Conservation (phyloP, 2,797 vertebrate species). For the Falco novaeseelandiae region DNA sequence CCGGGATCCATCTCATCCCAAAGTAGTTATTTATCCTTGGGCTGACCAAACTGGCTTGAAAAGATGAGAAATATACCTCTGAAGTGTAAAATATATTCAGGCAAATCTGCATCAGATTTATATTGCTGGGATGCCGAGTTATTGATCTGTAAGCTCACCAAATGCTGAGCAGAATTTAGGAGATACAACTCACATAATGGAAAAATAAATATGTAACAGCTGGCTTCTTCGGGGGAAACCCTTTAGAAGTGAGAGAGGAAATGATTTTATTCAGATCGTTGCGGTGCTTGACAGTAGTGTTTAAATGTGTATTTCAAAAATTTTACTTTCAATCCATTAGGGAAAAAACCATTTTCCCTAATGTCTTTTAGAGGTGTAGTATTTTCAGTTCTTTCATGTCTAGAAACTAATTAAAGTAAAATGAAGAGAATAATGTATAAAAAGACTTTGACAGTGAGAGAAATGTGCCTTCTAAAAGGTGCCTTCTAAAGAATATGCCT, state of each 20-base stretch:
- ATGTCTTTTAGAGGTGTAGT: neutral
- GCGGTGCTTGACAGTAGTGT: neutral
- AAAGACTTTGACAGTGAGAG: neutral
- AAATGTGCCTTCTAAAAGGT: neutral
- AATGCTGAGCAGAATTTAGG: constrained; percentile 61
- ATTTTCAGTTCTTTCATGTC: neutral
- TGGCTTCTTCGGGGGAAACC: constrained; percentile 51
- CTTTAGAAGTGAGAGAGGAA: constrained; percentile 59
- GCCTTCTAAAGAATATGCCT: neutral
- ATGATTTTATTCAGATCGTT: constrained; percentile 40
- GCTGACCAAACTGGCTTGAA: neutral
- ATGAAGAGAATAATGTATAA: neutral
- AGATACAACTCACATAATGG: constrained; percentile 52
- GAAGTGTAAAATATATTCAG: constrained; percentile 44
- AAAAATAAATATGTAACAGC: constrained; percentile 72
- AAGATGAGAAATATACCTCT: constrained; percentile 21
- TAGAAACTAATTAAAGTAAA: constrained; percentile 22
- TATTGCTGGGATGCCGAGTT: constrained; percentile 44
- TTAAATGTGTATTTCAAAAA: constrained; percentile 45
- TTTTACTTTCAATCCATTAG: constrained; percentile 13
- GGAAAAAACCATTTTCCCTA: neutral
- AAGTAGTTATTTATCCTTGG: constrained; percentile 14
- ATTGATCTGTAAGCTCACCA: constrained; percentile 57
- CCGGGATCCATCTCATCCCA: neutral
- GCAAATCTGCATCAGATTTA: constrained; percentile 31